phyloP scores from a whole-genome alignment of 35 echinoderm and acorn worm genomes.

The Chiridota heheva region DNA sequence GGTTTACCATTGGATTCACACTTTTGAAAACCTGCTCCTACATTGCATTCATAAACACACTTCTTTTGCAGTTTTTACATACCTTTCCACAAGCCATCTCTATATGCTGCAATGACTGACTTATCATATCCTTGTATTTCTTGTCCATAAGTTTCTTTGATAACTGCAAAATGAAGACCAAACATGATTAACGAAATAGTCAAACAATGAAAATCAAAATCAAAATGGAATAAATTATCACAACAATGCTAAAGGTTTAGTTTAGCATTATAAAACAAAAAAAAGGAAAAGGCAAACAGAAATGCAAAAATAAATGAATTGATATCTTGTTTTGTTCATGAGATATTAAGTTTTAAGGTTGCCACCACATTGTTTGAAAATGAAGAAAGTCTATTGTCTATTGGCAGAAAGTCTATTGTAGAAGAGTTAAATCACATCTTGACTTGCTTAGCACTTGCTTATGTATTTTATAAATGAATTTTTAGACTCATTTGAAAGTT shows the following conservation, averaged over 20 bases:
- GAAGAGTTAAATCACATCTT: too few relatives aligned
- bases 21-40: too few relatives aligned
- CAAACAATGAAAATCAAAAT: background rate
- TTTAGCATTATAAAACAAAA: background rate
- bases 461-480: too few relatives aligned
- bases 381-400: too few relatives aligned
- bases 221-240: background rate
- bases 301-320: background rate
- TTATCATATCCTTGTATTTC: conserved; percentile 69
- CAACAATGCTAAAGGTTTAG: background rate
- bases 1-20: too few relatives aligned
- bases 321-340: background rate
- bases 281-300: too few relatives aligned
- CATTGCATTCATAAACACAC: too few relatives aligned
- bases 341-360: too few relatives aligned
- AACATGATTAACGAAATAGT: background rate
- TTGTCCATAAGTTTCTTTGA: conserved; percentile 81
- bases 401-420: too few relatives aligned
- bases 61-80: background rate
- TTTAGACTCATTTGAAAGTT: too few relatives aligned
- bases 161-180: conserved; percentile 37
- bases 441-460: too few relatives aligned
- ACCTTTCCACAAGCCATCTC: conserved; percentile 84
- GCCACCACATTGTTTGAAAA: too few relatives aligned
- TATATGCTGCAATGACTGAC: conserved; percentile 69